Evolutionary conservation across 2,113 vertebrate species (phyloP).

Genomic region (Chamaetylas fuelleborni): DNA sequence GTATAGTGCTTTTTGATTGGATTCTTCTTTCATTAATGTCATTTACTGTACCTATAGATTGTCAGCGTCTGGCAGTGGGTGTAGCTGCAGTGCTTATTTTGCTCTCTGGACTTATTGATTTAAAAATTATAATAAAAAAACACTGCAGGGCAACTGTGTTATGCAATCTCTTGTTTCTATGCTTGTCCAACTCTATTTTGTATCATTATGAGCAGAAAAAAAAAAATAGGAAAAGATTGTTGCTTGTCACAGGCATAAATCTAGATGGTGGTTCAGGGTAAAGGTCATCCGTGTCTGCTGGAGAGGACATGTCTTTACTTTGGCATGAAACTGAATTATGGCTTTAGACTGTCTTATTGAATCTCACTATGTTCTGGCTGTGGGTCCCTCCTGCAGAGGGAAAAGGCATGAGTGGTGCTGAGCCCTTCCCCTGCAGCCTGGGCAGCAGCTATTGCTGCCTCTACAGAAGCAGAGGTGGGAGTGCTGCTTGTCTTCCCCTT

Average conservation of each 20-base stretch:
- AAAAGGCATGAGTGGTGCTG: neutral
- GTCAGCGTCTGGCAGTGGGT: neutral
- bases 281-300: neutral
- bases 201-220: neutral
- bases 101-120: neutral
- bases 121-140: neutral
- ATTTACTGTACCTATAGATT: neutral
- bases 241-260: neutral
- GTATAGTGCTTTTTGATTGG: neutral
- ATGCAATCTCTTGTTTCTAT: neutral
- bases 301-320: neutral
- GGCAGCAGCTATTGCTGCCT: neutral
- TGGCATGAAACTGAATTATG: neutral
- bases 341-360: neutral
- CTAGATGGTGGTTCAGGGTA: neutral
- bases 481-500: neutral
- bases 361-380: neutral
- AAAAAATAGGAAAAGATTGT: neutral
- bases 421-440: neutral
- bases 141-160: neutral
- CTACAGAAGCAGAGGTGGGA: accelerated
- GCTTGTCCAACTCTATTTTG: neutral
- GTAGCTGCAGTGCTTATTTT: neutral
- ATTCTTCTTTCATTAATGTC: neutral
- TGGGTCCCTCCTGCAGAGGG: neutral